Evolutionary conservation across 2,113 vertebrate genomes (phyloP).

Genomic region (Ictalurus punctatus): DNA sequence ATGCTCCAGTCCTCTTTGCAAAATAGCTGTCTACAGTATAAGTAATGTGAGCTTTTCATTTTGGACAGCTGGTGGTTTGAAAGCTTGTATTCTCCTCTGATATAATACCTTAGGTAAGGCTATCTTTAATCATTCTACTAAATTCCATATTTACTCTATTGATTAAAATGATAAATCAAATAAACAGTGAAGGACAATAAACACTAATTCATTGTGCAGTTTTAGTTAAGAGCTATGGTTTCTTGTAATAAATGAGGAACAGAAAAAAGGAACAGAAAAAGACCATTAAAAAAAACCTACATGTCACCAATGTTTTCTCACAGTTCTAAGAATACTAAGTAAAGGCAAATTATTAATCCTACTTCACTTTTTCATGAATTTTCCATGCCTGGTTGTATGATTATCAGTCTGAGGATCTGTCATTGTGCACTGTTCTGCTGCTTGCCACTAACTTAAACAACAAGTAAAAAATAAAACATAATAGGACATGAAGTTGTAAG

Average conservation of each 20-base stretch:
- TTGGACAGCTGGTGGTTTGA: neutral
- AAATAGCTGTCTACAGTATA: neutral
- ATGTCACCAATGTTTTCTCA: neutral
- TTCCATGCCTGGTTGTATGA: neutral
- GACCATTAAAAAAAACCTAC: neutral
- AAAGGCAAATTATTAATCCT: no score
- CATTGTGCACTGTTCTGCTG: neutral
- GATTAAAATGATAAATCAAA: neutral
- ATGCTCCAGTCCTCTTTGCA: neutral
- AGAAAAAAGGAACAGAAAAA: slow-evolving; percentile 11
- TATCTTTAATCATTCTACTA: neutral
- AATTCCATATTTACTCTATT: neutral
- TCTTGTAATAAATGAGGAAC: slow-evolving; percentile 4
- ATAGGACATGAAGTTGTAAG: neutral
- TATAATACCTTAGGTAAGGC: neutral
- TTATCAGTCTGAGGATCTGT: neutral
- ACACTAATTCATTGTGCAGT: neutral
- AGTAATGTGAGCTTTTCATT: neutral
- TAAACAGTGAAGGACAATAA: neutral
- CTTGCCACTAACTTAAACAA: neutral
- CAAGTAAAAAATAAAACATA: neutral
- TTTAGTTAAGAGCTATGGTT: neutral
- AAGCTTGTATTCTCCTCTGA: neutral
- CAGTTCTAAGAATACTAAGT: neutral
- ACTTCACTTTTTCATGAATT: neutral